Percentiles rank a stretch among this genome's conserved stretches.
Evolutionary conservation across 2,113 vertebrate species (phyloP).

Genomic region (Tympanuchus pallidicinctus): DNA sequence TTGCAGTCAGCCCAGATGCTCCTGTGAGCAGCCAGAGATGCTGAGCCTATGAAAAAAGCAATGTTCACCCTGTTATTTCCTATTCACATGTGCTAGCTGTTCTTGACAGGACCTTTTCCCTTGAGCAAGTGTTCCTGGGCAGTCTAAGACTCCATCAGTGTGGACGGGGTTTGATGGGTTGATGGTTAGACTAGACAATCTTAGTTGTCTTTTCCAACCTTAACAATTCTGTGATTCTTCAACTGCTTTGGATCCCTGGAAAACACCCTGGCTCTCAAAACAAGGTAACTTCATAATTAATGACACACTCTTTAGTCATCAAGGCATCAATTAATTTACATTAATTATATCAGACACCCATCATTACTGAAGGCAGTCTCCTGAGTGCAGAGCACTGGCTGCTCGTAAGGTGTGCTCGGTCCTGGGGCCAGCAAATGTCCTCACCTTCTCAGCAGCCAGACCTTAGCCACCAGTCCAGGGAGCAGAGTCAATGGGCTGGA

Average conservation of each 20-base stretch:
- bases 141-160: not conserved
- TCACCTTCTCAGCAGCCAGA: not conserved
- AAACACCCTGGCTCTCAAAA: fast-evolving
- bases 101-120: not conserved
- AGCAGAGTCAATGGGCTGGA: not conserved
- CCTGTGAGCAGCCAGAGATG: fast-evolving
- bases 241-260: not conserved
- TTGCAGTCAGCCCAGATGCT: not conserved
- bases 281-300: not conserved
- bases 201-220: no score
- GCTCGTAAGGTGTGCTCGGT: not conserved
- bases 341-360: not conserved
- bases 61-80: fast-evolving
- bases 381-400: not conserved
- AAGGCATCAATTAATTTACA: not conserved
- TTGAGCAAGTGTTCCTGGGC: not conserved
- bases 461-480: not conserved
- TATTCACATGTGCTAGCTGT: not conserved
- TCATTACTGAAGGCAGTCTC: not conserved
- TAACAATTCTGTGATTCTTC: no score
- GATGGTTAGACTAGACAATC: no score
- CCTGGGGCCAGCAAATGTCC: fast-evolving
- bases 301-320: not conserved
- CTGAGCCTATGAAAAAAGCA: not conserved
- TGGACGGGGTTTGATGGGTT: not conserved